A percentile compares a stretch with the other conserved stretches of the same genome.
Evolutionary conservation across 2,888 invertebrate genomes (phyloP).

Genomic region (Listrodromus nycthemerus): DNA sequence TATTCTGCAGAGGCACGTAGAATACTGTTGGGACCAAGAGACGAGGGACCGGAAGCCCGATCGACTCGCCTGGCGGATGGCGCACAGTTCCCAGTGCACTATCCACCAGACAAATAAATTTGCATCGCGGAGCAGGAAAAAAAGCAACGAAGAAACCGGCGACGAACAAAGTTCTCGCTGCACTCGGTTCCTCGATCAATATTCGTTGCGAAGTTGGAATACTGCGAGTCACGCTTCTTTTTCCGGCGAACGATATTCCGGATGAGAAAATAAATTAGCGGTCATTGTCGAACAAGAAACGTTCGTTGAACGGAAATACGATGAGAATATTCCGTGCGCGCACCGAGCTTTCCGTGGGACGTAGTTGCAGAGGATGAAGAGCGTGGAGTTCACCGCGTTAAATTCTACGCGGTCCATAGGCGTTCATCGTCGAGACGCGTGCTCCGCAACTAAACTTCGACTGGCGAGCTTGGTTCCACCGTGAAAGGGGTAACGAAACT

Average conservation of each 20-base stretch:
- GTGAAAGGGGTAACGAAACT: conserved; percentile 21
- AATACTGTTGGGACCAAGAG: conserved; percentile 14
- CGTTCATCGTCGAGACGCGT: conserved; percentile 21
- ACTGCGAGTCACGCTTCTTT: too few relatives aligned
- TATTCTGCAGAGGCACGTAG: background rate
- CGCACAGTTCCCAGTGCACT: background rate
- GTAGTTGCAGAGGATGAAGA: conserved; percentile 15
- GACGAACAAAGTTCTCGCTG: conserved; percentile 1
- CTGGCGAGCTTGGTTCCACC: background rate
- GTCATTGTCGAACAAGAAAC: too few relatives aligned
- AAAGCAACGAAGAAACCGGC: background rate
- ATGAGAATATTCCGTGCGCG: background rate
- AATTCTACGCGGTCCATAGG: conserved; percentile 3
- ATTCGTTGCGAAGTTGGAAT: background rate
- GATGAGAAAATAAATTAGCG: too few relatives aligned
- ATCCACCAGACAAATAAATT: conserved; percentile 11
- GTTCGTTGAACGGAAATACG: background rate
- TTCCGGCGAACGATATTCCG: too few relatives aligned
- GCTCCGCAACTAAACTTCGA: conserved; percentile 23
- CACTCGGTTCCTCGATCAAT: conserved; percentile 28
- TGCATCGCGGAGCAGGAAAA: conserved; percentile 14
- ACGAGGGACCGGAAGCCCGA: conserved; percentile 40
- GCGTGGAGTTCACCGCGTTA: background rate
- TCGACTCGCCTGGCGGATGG: background rate
- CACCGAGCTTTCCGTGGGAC: background rate